Base-by-base conservation (phyloP, 2,888 invertebrate species). In the Aplocera efformata region DNA sequence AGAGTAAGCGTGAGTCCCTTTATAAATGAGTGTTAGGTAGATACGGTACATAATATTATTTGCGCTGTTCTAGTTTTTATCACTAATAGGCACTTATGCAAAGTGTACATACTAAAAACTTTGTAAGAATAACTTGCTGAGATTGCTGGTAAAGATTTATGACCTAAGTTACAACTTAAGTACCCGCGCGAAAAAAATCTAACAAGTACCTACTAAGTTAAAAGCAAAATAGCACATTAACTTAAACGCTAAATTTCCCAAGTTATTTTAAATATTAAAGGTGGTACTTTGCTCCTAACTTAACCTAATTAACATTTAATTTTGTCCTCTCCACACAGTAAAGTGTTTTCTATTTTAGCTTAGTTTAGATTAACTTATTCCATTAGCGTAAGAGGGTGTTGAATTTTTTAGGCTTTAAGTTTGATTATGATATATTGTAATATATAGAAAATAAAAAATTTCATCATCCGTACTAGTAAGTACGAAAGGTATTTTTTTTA, bases 241-340 rank as follows among this genome's bases (percentile, higher is more conserved):
- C 9, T 17, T 17, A 17, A 17, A 17, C 3, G 13, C 13, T 17
- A 17, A 17, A 17, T 2, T 17, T 17, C 13, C 5, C 13, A 17
- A 17, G 13, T 3, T 3, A 17, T 2, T 17, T 17, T n/a, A n/a
- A 5, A 5, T 17, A 3, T 17, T 2, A 17, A 5, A 5, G 2
- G 13, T 17, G 13, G 13, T 23, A 41, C 22, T 29, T 36, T 30
- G 24, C 11, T 33, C 26, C 22, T 37, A 43, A 34, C 10, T 36
- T 48, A 42, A 48, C 40, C 41, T 40, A 43, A 47, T 40, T 24
- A 26, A 11, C 26, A 9, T 20, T 7, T n/a, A n/a, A n/a, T n/a
- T n/a, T n/a, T 17, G 25, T 27, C 13, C 10, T 20, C 2, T 2
- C 23, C 32, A 7, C 25, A 6, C n/a, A n/a, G n/a, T n/a, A n/a